These are phyloP conservation scores for Cremastobaeus sp. DNA, from an alignment of 2,888 invertebrate species.

Conservation along the genomic window DNA sequence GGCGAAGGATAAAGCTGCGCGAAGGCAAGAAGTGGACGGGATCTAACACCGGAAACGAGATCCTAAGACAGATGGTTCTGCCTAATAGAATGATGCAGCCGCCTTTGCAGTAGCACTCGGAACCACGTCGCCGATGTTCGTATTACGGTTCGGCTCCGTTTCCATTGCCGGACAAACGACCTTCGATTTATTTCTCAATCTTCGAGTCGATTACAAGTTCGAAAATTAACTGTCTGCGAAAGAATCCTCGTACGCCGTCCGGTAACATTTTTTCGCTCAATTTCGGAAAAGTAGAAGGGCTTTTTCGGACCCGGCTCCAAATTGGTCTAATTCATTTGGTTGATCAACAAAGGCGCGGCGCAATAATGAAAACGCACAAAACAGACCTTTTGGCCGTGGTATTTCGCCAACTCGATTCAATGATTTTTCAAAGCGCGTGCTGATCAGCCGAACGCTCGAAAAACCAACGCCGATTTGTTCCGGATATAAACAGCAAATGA, in stretches of 20 bases:
- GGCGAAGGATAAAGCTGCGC: conserved; percentile 41
- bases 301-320: not conserved
- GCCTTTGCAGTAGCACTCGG: conserved; percentile 55
- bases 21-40: conserved; percentile 39
- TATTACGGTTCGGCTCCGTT: conserved; percentile 52
- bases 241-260: not conserved
- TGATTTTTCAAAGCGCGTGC: conserved; percentile 50
- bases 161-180: conserved; percentile 46
- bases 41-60: conserved; percentile 61
- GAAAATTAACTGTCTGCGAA: conserved; percentile 34
- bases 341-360: conserved; percentile 8
- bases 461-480: conserved; percentile 62
- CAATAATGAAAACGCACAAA: conserved; percentile 24
- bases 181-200: conserved; percentile 62
- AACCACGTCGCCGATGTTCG: conserved; percentile 56
- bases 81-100: conserved; percentile 70
- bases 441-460: conserved; percentile 33
- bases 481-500: conserved; percentile 57
- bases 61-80: conserved; percentile 69
- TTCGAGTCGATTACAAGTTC: conserved; percentile 54
- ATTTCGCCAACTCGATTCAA: conserved; percentile 11
- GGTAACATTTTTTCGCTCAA: no score
- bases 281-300: not conserved
- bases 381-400: conserved; percentile 23
- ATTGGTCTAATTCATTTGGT: conserved; percentile 27